These are phyloP conservation scores for Trichonephila clavata DNA, from an alignment of 1,140 invertebrate species.

Conservation along the genomic window DNA sequence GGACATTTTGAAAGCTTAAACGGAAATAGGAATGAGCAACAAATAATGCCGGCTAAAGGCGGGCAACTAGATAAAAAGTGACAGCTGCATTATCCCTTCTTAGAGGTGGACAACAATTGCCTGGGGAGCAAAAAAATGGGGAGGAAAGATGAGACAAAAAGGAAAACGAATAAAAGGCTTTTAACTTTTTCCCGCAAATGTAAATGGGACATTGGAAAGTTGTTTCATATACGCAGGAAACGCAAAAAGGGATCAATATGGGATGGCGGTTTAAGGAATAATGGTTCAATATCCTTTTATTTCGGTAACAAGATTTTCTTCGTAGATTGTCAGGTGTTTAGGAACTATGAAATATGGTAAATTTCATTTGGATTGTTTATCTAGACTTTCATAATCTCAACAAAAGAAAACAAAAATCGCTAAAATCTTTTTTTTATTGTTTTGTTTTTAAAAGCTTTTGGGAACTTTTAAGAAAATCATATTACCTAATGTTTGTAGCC, in stretches of 20 bases:
- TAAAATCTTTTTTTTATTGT: too few relatives aligned
- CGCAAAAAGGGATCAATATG: constrained; percentile 68
- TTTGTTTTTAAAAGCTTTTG: too few relatives aligned
- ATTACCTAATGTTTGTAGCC: too few relatives aligned
- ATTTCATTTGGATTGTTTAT: too few relatives aligned
- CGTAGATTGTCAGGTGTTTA: neutral
- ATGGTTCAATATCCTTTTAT: neutral
- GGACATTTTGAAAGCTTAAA: constrained; percentile 72
- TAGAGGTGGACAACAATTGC: constrained; percentile 63
- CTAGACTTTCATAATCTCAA: too few relatives aligned
- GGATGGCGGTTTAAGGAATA: neutral
- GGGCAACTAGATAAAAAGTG: constrained; percentile 64
- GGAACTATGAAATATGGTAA: neutral
- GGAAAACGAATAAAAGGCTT: constrained; percentile 67
- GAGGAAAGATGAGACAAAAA: constrained; percentile 51
- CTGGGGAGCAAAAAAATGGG: constrained; percentile 13
- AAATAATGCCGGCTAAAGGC: constrained; percentile 64
- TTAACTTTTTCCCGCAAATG: constrained; percentile 73
- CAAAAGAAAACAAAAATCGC: too few relatives aligned
- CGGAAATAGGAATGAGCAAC: constrained; percentile 69
- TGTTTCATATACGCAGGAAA: constrained; percentile 50
- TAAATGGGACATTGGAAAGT: constrained; percentile 72
- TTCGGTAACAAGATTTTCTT: neutral
- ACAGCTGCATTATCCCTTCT: constrained; percentile 72
- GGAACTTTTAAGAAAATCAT: too few relatives aligned